Evolutionary conservation across 2,113 vertebrate genomes (phyloP), one percentile per base, ranked within the genome.

Genomic region (Colius striatus): DNA sequence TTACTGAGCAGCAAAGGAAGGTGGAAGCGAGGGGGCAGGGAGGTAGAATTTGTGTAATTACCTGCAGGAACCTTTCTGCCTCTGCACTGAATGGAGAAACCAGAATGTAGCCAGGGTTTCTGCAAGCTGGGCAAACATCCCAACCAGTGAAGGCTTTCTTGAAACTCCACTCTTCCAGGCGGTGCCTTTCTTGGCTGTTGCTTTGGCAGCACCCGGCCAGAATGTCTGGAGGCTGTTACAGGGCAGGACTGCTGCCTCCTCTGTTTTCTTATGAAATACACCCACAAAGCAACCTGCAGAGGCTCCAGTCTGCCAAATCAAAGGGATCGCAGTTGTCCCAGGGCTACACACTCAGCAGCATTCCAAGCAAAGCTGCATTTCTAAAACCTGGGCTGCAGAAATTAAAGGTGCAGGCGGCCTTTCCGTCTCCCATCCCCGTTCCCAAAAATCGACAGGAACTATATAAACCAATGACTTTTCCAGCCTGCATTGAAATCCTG

Each of bases 191-290:
- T 95, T 94, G 96, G 96, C 95, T 94, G 86, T 83, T 38, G 86
- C 93, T 91, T n/a, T 67, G 74, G 82, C 84, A 92, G 94, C 84
- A 72, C 91, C 29, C 15, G 63, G 91, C 96, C 95, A 97, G 90
- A 96, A 97, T 96, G 90, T 95, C 97, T 95, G 94, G 82, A 84
- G 94, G 95, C 96, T 92, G 90, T 96, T 96, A 65, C 89, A 94
- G 95, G 95, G 94, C 96, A 97, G 95, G 94, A 95, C 68, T 83
- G 92, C 95, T 96, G 95, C 97, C 93, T 97, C 96, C 94, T 95
- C 91, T 77, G 53, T 41, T 81, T 75, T 95, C 95, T 97, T 95
- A 94, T 95, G 96, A 96, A 97, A 97, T 95, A 95, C 94, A 95
- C 95, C 93, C 96, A 58, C 78, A 66, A 92, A 95, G 25, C 87